Conservation (phyloP, 2,113 vertebrate genomes). For the Octodon degus region DNA sequence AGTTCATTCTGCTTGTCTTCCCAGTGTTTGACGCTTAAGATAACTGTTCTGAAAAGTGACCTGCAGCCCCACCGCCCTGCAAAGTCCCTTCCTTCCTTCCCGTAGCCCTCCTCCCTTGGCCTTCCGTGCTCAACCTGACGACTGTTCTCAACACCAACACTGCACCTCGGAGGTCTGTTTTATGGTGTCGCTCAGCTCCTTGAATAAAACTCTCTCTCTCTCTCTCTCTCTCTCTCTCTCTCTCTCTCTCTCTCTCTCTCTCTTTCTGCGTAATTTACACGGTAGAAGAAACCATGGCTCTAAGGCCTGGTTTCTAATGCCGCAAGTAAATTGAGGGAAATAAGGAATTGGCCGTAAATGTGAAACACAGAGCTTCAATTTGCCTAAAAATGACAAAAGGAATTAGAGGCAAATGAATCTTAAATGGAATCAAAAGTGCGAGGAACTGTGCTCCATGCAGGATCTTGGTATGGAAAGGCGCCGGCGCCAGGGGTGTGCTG, state of each 20-base stretch:
- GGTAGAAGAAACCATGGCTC: not conserved
- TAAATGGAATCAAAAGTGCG: conserved; percentile 5
- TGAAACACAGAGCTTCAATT: conserved; percentile 10
- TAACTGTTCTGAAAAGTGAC: not conserved
- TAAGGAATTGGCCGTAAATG: not conserved
- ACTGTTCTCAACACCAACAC: not conserved
- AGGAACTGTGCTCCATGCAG: not conserved
- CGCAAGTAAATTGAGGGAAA: not conserved
- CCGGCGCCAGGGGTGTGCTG: not conserved
- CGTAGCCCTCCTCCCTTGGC: not conserved
- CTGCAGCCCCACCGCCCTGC: not conserved
- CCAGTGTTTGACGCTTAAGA: not conserved
- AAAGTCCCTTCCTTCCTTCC: not conserved
- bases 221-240: not conserved
- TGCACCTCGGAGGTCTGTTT: not conserved
- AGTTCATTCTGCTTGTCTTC: not conserved
- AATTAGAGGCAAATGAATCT: not conserved
- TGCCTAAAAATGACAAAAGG: not conserved
- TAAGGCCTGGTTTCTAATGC: no score
- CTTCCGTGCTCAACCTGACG: not conserved
- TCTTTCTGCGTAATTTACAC: not conserved
- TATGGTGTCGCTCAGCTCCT: not conserved
- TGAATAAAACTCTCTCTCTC: not conserved
- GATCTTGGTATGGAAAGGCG: not conserved
- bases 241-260: not conserved